Base-by-base conservation (phyloP, 2,113 vertebrate genomes). In the Gopherus evgoodei region DNA sequence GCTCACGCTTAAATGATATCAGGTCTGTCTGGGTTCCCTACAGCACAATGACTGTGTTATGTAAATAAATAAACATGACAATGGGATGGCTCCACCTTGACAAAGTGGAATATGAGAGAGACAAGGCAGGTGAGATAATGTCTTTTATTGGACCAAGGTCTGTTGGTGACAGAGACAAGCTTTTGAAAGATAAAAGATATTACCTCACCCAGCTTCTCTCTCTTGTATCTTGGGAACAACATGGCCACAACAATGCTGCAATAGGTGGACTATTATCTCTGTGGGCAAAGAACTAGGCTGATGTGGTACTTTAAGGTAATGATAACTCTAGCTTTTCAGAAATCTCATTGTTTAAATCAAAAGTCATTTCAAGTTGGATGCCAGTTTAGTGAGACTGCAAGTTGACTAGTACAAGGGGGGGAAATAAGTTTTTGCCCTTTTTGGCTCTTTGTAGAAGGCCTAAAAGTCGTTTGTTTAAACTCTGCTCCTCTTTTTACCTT, bases 301-400 rank as follows among this genome's bases (percentile, higher is more conserved):
- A 4, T 53, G 87, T 87, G 57, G 87, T 44, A 21, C 19, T 88
- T 94, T 88, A 90, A 69, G 52, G 2, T 83, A 56, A 86, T 44
- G 22, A 10, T 91, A 86, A 76, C 56, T 59, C 86, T 6, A 62
- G 11, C 27, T 84, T 52, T 93, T 35, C 5, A 5, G 10, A 38
- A 52, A 50, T 91, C 75, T 57, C 82, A 72, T 50, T 81, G 35
- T 79, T 89, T 93, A 49, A 94, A 86, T 94, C 84, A 84, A 49
- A 88, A 78, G n/a, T 65, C 17, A 22, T 72, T 90, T 82, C 59
- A 22, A 11, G 27, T 91, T 88, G 72, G 80, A 96, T 56, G 84
- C 56, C 80, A 76, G 22, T 86, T 79, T 17, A 31, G 53, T 76
- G 31, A 29, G 27, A 4, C 92, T 91, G 79, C 82, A 93, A 86